Evolutionary conservation across 2,113 vertebrate genomes (phyloP).

Genomic region (Peromyscus leucopus): DNA sequence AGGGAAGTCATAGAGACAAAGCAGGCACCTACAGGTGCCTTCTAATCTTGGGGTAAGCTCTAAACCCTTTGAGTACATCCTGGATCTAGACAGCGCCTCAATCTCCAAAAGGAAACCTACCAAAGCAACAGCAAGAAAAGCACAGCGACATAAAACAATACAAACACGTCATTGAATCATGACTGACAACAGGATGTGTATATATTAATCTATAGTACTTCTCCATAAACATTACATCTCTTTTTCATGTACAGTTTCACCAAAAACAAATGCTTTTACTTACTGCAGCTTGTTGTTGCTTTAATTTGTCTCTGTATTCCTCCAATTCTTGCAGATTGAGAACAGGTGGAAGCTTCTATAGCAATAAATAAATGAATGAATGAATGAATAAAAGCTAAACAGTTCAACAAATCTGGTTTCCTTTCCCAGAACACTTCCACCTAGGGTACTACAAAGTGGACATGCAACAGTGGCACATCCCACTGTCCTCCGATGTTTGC

Average conservation of each 20-base stretch:
- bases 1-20: not conserved
- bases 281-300: constrained; percentile 96
- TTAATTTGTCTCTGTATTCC: constrained; percentile 95
- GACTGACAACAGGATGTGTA: constrained; percentile 21
- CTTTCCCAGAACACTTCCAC: constrained; percentile 28
- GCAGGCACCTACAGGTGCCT: not conserved
- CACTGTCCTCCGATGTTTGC: too few relatives aligned
- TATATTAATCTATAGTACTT: not conserved
- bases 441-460: not conserved
- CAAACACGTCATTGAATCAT: not conserved
- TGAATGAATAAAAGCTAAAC: not conserved
- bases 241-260: constrained; percentile 7
- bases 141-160: not conserved
- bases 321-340: constrained; percentile 97
- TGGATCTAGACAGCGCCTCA: constrained; percentile 19
- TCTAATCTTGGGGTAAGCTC: constrained; percentile 21
- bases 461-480: not conserved
- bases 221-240: not conserved
- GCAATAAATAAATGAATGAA: constrained; percentile 47
- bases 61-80: constrained; percentile 28
- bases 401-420: constrained; percentile 1
- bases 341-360: constrained; percentile 95
- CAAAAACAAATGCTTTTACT: constrained; percentile 83
- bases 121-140: constrained; percentile 26
- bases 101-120: constrained; percentile 53